Evolutionary conservation across 2,888 invertebrate genomes (phyloP).

Genomic region (Cenopis cana): DNA sequence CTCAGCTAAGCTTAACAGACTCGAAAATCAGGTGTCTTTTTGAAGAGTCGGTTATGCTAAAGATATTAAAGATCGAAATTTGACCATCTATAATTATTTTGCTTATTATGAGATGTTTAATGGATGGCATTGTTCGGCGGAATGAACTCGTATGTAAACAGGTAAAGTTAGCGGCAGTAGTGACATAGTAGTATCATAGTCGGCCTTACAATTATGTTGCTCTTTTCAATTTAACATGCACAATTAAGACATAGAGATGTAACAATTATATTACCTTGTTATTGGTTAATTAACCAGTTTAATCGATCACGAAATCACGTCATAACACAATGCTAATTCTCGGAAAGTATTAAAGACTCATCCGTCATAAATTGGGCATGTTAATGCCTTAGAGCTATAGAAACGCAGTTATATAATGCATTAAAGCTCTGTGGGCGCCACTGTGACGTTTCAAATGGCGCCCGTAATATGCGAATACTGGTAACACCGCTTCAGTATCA

Average conservation of each 20-base stretch:
- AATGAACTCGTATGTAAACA: constrained; percentile 19
- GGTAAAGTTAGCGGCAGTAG: constrained; percentile 17
- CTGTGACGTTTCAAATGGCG: too few species aligned
- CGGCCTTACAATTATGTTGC: constrained; percentile 34
- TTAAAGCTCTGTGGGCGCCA: too few species aligned
- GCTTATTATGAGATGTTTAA: constrained; percentile 26
- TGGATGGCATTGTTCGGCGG: background rate
- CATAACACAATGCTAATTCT: too few species aligned
- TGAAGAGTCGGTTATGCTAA: background rate
- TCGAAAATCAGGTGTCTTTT: background rate
- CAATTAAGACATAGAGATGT: too few species aligned
- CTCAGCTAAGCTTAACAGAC: background rate
- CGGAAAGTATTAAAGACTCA: too few species aligned
- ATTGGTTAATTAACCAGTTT: too few species aligned
- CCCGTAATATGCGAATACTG: too few species aligned
- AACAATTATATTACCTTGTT: too few species aligned
- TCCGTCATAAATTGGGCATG: too few species aligned
- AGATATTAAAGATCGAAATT: background rate
- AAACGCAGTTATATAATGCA: background rate
- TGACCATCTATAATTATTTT: background rate
- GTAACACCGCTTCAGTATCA: too few species aligned
- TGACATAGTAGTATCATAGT: constrained; percentile 30
- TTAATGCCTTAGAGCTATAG: background rate
- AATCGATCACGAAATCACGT: too few species aligned
- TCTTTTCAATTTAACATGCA: background rate